These are phyloP conservation scores for Colletes collaris DNA, from an alignment of 2,888 invertebrate species.

Conservation along the genomic window DNA sequence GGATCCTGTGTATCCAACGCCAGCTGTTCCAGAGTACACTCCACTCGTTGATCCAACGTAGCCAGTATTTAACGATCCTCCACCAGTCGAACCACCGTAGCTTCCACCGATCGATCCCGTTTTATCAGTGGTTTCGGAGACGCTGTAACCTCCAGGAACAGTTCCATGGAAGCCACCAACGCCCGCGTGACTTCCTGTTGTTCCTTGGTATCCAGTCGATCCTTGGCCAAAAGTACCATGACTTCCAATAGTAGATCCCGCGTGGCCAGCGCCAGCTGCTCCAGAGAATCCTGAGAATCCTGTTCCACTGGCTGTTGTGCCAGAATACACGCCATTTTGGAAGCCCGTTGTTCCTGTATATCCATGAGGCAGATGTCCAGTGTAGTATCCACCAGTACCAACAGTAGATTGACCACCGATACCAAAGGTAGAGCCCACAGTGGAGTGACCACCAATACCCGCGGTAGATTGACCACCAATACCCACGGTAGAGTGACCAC, in stretches of 20 bases:
- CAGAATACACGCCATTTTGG: conserved; percentile 17
- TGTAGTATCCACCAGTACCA: conserved; percentile 51
- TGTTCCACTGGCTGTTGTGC: conserved; percentile 24
- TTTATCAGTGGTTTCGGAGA: not conserved
- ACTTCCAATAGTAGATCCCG: conserved; percentile 19
- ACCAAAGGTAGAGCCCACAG: not conserved
- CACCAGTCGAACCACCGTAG: not conserved
- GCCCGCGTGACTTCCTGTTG: not conserved
- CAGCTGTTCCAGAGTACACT: conserved; percentile 37
- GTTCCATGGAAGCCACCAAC: conserved; percentile 13
- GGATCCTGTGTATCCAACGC: conserved; percentile 29
- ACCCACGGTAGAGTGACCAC: conserved; percentile 56
- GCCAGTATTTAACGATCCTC: not conserved
- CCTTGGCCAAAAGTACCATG: conserved; percentile 6
- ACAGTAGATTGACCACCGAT: conserved; percentile 3
- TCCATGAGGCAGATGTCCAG: conserved; percentile 48
- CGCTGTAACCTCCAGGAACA: not conserved
- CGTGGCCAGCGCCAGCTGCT: conserved; percentile 32
- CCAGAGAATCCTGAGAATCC: conserved; percentile 42
- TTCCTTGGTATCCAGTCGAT: conserved; percentile 16
- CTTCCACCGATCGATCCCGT: not conserved
- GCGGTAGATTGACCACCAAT: too few relatives aligned
- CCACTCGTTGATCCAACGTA: conserved; percentile 7
- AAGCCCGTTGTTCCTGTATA: conserved; percentile 24
- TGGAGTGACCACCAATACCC: not conserved